Conservation (phyloP, 2,113 vertebrate genomes). For the Cinclus cinclus region DNA sequence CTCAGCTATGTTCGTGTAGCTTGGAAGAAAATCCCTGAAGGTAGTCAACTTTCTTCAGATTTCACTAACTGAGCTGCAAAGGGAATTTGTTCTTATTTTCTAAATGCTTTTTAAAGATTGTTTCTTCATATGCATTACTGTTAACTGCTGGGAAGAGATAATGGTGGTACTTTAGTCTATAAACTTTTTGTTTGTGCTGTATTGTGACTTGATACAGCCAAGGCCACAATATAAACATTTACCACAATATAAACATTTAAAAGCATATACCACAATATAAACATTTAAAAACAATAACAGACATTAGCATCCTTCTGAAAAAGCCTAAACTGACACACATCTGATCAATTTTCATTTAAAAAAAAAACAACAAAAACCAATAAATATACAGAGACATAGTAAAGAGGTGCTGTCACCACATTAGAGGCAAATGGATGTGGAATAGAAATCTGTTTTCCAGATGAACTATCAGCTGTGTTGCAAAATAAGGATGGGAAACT, state of each 20-base stretch:
- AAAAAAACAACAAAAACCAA: not conserved
- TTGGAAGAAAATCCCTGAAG: not conserved
- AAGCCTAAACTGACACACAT: slow-evolving; percentile 11
- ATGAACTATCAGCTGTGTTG: slow-evolving; percentile 9
- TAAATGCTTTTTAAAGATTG: not conserved
- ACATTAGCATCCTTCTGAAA: slow-evolving; percentile 17
- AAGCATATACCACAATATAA: not conserved
- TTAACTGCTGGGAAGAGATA: slow-evolving; percentile 22
- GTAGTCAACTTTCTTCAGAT: not conserved
- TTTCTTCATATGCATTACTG: not conserved
- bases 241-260: slow-evolving; percentile 8
- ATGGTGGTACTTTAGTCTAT: not conserved
- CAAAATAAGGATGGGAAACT: slow-evolving; percentile 22
- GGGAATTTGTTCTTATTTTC: not conserved
- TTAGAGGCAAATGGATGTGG: not conserved
- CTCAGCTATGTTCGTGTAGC: not conserved
- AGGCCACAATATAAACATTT: not conserved
- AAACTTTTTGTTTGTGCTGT: not conserved
- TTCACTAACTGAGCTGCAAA: not conserved
- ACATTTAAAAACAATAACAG: not conserved
- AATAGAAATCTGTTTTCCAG: slow-evolving; percentile 46
- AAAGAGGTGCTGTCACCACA: slow-evolving; percentile 30
- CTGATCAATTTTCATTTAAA: not conserved
- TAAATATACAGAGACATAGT: not conserved
- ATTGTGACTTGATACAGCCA: not conserved